Evolutionary conservation across 2,888 invertebrate species (phyloP).

Genomic region (Ramazzottius varieornatus): DNA sequence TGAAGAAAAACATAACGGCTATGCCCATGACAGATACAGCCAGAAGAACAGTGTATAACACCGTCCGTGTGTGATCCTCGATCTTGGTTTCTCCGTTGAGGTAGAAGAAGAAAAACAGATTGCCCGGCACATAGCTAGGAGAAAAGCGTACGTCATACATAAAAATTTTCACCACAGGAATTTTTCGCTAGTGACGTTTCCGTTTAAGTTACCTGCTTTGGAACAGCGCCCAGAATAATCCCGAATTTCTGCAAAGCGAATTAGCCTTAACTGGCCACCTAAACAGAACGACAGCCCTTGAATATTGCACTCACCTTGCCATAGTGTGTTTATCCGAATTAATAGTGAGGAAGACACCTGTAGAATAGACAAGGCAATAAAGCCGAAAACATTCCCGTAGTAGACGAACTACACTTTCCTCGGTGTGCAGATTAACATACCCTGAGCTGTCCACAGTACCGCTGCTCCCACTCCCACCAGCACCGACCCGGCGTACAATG

Average conservation of each 20-base stretch:
- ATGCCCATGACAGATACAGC: slow-evolving; percentile 12
- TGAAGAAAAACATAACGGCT: slow-evolving; percentile 10
- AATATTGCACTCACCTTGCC: slow-evolving; percentile 17
- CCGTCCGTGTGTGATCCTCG: slow-evolving; percentile 37
- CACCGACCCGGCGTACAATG: slow-evolving; percentile 57
- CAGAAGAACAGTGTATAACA: slow-evolving; percentile 42
- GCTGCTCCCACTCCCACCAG: slow-evolving; percentile 72
- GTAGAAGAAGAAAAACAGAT: slow-evolving; percentile 69
- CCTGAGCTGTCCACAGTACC: slow-evolving; percentile 80
- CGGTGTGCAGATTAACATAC: too few species aligned
- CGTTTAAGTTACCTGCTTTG: slow-evolving; percentile 68
- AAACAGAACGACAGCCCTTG: too few species aligned
- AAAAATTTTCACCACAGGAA: too few species aligned
- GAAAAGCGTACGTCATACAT: too few species aligned
- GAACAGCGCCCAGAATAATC: slow-evolving; percentile 84
- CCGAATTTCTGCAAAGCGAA: slow-evolving; percentile 46
- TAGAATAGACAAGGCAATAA: too few species aligned
- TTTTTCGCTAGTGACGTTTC: too few species aligned
- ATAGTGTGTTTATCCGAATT: slow-evolving; percentile 67
- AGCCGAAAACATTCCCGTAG: too few species aligned
- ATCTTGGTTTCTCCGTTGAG: slow-evolving; percentile 55
- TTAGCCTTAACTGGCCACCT: not conserved
- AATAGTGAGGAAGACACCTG: slow-evolving; percentile 55
- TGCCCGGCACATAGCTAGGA: slow-evolving; percentile 72
- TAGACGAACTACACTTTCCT: too few species aligned